Conservation (phyloP, 2,888 invertebrate genomes). For the Drosophila imparisetae region DNA sequence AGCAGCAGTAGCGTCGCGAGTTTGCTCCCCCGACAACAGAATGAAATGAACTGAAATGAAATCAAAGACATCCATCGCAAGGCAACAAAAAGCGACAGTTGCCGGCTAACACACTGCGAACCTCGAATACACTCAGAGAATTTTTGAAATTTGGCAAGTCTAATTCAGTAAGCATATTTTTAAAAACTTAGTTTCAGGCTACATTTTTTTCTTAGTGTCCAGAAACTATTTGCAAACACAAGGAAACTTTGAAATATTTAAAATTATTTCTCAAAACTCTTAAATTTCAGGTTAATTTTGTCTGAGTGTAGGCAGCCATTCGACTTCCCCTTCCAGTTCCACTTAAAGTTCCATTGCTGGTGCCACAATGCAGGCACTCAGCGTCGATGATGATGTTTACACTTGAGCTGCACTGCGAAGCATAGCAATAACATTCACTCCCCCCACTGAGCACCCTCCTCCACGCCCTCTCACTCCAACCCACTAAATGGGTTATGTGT, state of each 20-base stretch:
- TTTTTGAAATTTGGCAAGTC: neutral
- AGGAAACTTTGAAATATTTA: too few relatives aligned
- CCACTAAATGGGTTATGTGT: slow-evolving; percentile 37
- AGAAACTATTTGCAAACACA: too few relatives aligned
- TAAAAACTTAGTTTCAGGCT: too few relatives aligned
- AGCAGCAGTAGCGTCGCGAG: slow-evolving; percentile 50
- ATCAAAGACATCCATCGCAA: slow-evolving; percentile 78
- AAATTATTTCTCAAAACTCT: neutral
- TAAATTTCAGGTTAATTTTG: neutral
- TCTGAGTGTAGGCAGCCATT: slow-evolving; percentile 11
- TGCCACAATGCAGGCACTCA: slow-evolving; percentile 19
- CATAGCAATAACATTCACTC: slow-evolving; percentile 20
- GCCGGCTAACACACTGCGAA: slow-evolving; percentile 21
- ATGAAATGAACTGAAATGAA: slow-evolving; percentile 81
- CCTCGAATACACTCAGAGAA: slow-evolving; percentile 4
- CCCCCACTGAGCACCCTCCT: neutral
- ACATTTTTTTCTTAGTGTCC: too few relatives aligned
- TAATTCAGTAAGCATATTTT: neutral
- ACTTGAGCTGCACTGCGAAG: slow-evolving; percentile 70
- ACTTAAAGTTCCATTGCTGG: slow-evolving; percentile 1
- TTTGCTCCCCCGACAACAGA: slow-evolving; percentile 57
- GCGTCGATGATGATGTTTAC: slow-evolving; percentile 73
- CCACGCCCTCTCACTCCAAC: neutral
- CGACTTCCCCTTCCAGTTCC: slow-evolving; percentile 36
- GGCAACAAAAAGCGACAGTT: slow-evolving; percentile 60